These are phyloP conservation scores for Lutra lutra DNA, from an alignment of 2,797 vertebrate genomes.

Conservation along the genomic window DNA sequence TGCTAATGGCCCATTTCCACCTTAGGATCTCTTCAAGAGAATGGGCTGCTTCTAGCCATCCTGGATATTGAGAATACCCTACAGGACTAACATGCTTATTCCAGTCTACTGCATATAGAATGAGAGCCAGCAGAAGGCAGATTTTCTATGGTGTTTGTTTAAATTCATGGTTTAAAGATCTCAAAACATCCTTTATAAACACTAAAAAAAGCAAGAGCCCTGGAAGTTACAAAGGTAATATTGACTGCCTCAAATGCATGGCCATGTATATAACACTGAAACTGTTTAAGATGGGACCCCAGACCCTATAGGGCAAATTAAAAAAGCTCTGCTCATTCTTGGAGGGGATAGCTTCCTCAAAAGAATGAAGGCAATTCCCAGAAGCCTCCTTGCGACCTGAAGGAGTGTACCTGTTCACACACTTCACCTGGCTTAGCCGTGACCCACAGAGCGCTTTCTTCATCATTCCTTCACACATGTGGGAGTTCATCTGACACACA, in stretches of 20 bases:
- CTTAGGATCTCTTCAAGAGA: neutral
- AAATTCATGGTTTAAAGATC: neutral
- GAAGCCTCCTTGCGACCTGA: neutral
- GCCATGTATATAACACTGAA: neutral
- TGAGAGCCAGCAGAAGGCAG: neutral
- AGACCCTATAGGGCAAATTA: neutral
- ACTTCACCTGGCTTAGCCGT: neutral
- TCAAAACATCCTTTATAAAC: conserved; percentile 39
- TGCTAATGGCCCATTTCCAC: neutral
- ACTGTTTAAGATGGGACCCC: neutral
- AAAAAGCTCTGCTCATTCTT: neutral
- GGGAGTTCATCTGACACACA: neutral
- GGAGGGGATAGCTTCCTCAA: neutral
- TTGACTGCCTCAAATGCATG: neutral
- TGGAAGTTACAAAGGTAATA: neutral
- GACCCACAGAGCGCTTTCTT: neutral
- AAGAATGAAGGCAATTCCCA: neutral
- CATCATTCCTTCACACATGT: neutral
- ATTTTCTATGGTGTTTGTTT: conserved; percentile 26
- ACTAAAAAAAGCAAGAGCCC: neutral
- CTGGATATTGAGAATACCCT: neutral
- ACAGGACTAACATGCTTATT: neutral
- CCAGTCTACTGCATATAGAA: neutral
- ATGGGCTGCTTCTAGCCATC: neutral
- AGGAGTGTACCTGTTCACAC: neutral